Base-by-base conservation (phyloP, 1,140 invertebrate genomes). In the Geopemphigus sp. region DNA sequence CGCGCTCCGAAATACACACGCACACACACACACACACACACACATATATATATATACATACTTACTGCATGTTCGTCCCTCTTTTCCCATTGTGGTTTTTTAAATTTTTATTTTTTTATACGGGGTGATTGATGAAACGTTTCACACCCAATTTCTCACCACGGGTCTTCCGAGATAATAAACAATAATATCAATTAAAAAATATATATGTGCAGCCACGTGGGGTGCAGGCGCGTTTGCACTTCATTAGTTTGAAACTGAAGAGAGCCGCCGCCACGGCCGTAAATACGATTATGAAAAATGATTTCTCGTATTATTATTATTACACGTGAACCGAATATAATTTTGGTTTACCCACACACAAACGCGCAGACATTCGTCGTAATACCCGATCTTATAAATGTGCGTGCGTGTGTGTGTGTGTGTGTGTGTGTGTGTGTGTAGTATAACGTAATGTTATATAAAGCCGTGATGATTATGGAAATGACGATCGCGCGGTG, bases 131-230 rank as follows among this genome's bases (percentile, higher is more conserved):
- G 56, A 78, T 78, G 74, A 78, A 78, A 78, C 57, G 74, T 78
- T 78, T 78, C 74, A 78, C 74, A 78, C 74, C 74, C 74, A 63
- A 78, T 78, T 78, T 78, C 74, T 78, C 74, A 63, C 74, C 74
- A 39, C 72, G 54, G 53, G 54, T 57, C 39, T 57, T 19, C 54
- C 24, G 56, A 61, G 74, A 78, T 78, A 78, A 78, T 61, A 61
- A 78, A 78, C 74, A 78, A 78, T 78, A 78, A 78, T 78, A 78
- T 78, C 74, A 78, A 78, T 78, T 78, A 78, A 78, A 72, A 68
- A 47, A 50, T 68, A 50, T 68, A 26, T 68, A 50, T 54, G 47
- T 53, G 68, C 19, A 26, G 26, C 68, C 68, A 54, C 68, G 47
- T 47, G 68, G 68, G 68, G 68, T 72, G 68, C 68, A 29, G 26